phyloP scores from a whole-genome alignment of 1,140 invertebrate genomes.

The Drosophila azteca region DNA sequence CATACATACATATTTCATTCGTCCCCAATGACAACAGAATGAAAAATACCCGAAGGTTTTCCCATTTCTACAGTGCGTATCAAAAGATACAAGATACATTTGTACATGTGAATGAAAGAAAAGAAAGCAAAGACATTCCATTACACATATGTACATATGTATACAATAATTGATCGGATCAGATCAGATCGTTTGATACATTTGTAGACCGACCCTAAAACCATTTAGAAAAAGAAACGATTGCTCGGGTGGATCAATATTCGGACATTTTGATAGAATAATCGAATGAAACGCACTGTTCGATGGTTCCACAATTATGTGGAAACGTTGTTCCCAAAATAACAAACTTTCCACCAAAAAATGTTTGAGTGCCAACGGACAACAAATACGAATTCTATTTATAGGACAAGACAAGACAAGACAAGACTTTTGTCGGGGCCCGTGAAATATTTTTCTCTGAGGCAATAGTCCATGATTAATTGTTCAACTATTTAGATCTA shows the following conservation, averaged over 20 bases:
- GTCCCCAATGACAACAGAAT: constrained; percentile 18
- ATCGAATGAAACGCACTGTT: constrained; percentile 26
- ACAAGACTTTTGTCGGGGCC: constrained; percentile 24
- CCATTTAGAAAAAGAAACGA: too few relatives aligned
- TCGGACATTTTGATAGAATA: too few relatives aligned
- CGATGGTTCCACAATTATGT: constrained; percentile 16
- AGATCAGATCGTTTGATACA: too few relatives aligned
- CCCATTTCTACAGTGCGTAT: constrained; percentile 2
- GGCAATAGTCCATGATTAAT: constrained; percentile 34
- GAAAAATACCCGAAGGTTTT: constrained; percentile 12
- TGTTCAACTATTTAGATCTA: constrained; percentile 5
- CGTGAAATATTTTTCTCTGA: constrained; percentile 25
- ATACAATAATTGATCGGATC: too few relatives aligned
- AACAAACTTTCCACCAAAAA: constrained; percentile 29
- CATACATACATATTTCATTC: constrained; percentile 28
- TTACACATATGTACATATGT: too few relatives aligned
- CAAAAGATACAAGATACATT: constrained; percentile 2
- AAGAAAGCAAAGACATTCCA: too few relatives aligned
- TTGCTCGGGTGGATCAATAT: too few relatives aligned
- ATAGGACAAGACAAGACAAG: constrained; percentile 19
- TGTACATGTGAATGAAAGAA: background rate
- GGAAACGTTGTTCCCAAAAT: constrained; percentile 35
- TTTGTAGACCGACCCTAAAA: too few relatives aligned
- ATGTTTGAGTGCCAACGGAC: constrained; percentile 23
- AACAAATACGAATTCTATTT: constrained; percentile 46